Conservation (phyloP, 2,888 invertebrate genomes). For the Cryptocephalus moraei region DNA sequence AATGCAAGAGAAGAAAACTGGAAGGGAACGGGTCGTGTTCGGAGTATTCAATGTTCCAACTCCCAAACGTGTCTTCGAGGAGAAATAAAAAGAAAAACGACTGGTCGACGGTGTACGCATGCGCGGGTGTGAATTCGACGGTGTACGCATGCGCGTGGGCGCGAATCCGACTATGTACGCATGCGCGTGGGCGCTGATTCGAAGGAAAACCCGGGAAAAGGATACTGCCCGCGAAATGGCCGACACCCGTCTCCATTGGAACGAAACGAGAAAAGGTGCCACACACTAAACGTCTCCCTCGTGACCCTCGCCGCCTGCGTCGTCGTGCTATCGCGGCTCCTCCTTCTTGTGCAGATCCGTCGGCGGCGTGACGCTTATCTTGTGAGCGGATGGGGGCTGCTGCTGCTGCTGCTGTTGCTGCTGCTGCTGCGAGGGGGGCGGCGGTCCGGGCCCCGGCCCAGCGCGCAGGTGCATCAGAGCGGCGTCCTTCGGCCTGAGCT, state of each 20-base stretch:
- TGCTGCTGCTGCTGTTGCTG: conserved; percentile 29
- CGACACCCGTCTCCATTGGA: too few relatives aligned
- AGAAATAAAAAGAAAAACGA: too few relatives aligned
- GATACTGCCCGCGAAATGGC: too few relatives aligned
- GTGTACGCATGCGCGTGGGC: too few relatives aligned
- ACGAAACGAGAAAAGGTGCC: too few relatives aligned
- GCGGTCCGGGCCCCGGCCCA: conserved; percentile 43
- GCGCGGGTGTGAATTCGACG: too few relatives aligned
- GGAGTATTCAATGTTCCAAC: conserved; percentile 1
- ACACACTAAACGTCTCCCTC: conserved; percentile 5
- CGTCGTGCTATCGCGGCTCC: conserved; percentile 46
- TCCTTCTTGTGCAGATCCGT: conserved; percentile 49
- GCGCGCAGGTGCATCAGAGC: conserved; percentile 46
- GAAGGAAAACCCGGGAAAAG: too few relatives aligned
- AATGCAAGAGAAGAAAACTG: too few relatives aligned
- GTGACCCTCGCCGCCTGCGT: conserved; percentile 10
- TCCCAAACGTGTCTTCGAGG: background rate
- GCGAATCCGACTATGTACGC: too few relatives aligned
- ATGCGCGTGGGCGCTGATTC: too few relatives aligned
- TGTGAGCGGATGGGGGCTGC: conserved; percentile 31
- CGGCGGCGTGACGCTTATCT: conserved; percentile 48
- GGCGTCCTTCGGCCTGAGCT: conserved; percentile 39
- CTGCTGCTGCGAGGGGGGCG: conserved; percentile 30
- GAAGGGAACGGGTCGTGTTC: too few relatives aligned
- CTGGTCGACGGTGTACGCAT: too few relatives aligned